A percentile compares a stretch with the other conserved stretches of the same genome.
Evolutionary conservation across 2,888 invertebrate species (phyloP).

Genomic region (Xestia c-nigrum): DNA sequence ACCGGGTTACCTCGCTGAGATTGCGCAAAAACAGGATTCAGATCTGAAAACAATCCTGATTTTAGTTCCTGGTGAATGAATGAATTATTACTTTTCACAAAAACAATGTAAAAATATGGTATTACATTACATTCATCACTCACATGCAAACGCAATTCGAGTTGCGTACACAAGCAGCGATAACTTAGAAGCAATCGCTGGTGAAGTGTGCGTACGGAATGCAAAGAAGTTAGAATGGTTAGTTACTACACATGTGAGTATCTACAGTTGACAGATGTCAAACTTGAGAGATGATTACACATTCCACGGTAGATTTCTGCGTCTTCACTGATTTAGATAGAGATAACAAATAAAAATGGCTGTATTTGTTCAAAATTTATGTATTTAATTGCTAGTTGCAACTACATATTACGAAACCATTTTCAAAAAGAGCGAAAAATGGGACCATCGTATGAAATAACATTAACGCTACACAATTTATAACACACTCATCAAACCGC

Average conservation of each 20-base stretch:
- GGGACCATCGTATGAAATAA: background rate
- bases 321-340: background rate
- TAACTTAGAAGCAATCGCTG: background rate
- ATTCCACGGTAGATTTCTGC: background rate
- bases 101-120: background rate
- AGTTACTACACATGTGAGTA: background rate
- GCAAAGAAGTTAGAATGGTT: background rate
- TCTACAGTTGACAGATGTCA: background rate
- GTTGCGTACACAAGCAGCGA: background rate
- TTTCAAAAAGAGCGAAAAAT: background rate
- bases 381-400: too few relatives aligned
- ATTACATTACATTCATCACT: background rate
- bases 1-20: conserved; percentile 89
- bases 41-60: conserved; percentile 75
- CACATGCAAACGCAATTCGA: background rate
- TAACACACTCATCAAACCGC: too few relatives aligned
- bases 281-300: background rate
- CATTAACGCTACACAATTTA: too few relatives aligned
- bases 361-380: background rate
- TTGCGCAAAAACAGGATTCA: conserved; percentile 86
- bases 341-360: too few relatives aligned
- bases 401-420: background rate
- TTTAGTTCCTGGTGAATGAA: background rate
- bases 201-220: too few relatives aligned
- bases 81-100: conserved; percentile 44